Conservation (phyloP, 1,140 invertebrate species). For the Musca domestica region DNA sequence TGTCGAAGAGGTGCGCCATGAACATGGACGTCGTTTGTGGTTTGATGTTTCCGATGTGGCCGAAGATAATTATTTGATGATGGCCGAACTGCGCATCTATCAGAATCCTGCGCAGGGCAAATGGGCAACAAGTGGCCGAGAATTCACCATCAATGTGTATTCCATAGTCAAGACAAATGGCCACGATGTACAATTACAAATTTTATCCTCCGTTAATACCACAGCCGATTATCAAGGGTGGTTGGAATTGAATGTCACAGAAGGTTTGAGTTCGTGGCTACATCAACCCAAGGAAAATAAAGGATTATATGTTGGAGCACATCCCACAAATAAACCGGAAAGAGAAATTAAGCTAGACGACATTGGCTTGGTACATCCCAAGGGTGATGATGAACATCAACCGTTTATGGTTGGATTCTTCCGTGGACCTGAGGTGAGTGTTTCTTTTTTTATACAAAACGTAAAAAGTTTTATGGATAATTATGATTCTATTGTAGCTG, state of each 20-base stretch:
- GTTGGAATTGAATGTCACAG: slow-evolving; percentile 74
- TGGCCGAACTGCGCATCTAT: slow-evolving; percentile 82
- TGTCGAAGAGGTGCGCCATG: slow-evolving; percentile 71
- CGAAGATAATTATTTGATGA: slow-evolving; percentile 72
- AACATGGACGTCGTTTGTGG: slow-evolving; percentile 82
- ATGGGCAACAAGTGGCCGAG: slow-evolving; percentile 44
- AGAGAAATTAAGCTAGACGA: slow-evolving; percentile 79
- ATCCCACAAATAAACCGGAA: slow-evolving; percentile 61
- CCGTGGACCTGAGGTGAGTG: slow-evolving; percentile 60
- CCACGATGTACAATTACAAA: slow-evolving; percentile 38
- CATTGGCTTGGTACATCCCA: slow-evolving; percentile 75
- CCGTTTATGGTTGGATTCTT: slow-evolving; percentile 88
- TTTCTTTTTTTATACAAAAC: slow-evolving; percentile 52
- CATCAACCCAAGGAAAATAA: slow-evolving; percentile 74
- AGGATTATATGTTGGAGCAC: slow-evolving; percentile 85
- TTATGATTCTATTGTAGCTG: slow-evolving; percentile 23
- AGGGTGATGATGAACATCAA: slow-evolving; percentile 76
- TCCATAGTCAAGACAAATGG: slow-evolving; percentile 60
- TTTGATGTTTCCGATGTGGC: slow-evolving; percentile 88
- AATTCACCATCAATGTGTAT: slow-evolving; percentile 50
- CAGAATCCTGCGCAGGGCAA: slow-evolving; percentile 58
- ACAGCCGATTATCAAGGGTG: slow-evolving; percentile 66
- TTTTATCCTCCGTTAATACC: slow-evolving; percentile 58
- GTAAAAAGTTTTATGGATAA: slow-evolving; percentile 29
- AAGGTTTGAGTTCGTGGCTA: slow-evolving; percentile 73